These are phyloP conservation scores for Eubucco bourcierii DNA, from an alignment of 2,113 vertebrate genomes.

Conservation along the genomic window DNA sequence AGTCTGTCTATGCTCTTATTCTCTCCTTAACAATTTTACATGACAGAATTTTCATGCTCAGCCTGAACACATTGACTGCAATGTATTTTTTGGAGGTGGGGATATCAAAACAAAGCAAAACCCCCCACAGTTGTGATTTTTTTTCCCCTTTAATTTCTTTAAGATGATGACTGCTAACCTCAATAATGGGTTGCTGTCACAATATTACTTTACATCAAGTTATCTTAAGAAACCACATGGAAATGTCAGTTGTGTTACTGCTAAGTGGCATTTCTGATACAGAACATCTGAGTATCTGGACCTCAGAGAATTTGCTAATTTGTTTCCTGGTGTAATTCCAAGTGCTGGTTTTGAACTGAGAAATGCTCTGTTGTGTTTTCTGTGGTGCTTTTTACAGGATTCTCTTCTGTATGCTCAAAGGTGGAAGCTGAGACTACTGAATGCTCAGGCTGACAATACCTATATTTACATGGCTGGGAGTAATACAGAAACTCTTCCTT, in stretches of 20 bases:
- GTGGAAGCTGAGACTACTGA: neutral
- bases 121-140: too few relatives aligned
- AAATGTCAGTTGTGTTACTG: slow-evolving; percentile 8
- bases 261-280: slow-evolving; percentile 3
- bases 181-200: neutral
- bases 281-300: slow-evolving; percentile 14
- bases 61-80: neutral
- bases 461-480: neutral
- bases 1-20: neutral
- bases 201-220: neutral
- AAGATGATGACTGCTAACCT: neutral
- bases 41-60: neutral
- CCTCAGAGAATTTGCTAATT: slow-evolving; percentile 13
- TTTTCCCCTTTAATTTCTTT: neutral
- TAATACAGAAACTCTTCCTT: neutral
- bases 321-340: slow-evolving; percentile 35
- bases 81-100: rapidly evolving
- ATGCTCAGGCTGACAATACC: neutral
- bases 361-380: neutral
- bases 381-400: neutral
- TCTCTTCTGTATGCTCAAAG: neutral
- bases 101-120: too few relatives aligned
- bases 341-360: neutral
- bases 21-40: neutral
- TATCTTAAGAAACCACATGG: slow-evolving; percentile 8